Evolutionary conservation across 2,797 vertebrate genomes (phyloP), one percentile per base, ranked within the genome.

Genomic region (Sebastes taczanowskii): DNA sequence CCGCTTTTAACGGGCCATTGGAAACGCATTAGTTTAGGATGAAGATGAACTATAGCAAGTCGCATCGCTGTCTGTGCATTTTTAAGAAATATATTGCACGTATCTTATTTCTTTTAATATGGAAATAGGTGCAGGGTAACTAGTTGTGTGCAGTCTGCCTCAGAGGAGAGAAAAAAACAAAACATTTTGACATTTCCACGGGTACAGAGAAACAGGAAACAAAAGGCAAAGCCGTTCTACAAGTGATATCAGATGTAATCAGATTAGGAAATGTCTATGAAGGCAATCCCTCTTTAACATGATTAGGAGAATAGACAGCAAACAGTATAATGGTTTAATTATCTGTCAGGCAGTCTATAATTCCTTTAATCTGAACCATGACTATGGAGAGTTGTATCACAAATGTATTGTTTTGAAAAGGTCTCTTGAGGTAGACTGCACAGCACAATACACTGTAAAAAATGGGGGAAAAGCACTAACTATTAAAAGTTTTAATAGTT

Each of bases 11-110:
- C 77, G 49, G 84, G 55, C 80, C 73, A 90, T 92, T 91, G 81
- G 90, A 85, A 91, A 90, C 77, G 84, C 84, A 83, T 90, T 87
- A 77, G 79, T 84, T 91, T 78, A 82, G 69, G 79, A 65, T 85
- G 29, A 86, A 79, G 38, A 77, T 58, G n/a, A 27, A 67, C 61
- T 56, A 22, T 60, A 61, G 63, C 64, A 72, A 78, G 49, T 71
- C 1, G 11, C 29, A 59, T 70, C 58, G 11, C 46, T 74, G 49
- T 49, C 63, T 52, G 8, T 14, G 22, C 22, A 27, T 46, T 38
- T 74, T 65, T 29, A 18, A n/a, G 14, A 23, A 68, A 55, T 38
- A 20, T 22, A 10, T 58, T 14, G 9, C 58, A 7, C 25, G 5
- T 27, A 7, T 74, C 25, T 73, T n/a, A 18, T 52, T 52, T n/a